A percentile compares a stretch with the other conserved stretches of the same genome.
Conservation (phyloP, 1,140 invertebrate species). For the Meloidogyne floridensis region DNA sequence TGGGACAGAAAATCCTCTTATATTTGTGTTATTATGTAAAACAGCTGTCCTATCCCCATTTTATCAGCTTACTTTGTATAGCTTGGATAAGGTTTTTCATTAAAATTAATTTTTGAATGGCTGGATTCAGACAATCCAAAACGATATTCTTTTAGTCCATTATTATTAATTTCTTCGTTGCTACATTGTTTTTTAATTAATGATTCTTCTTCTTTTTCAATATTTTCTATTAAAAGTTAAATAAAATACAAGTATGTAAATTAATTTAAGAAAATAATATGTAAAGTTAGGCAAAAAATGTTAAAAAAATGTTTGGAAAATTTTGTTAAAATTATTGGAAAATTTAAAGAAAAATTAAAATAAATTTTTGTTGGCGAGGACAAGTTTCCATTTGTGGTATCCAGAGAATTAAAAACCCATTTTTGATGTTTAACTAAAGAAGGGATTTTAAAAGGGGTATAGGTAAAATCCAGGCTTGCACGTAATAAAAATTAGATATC, state of each 20-base stretch:
- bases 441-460: too few species aligned
- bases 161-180: not conserved
- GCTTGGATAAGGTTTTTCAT: conserved; percentile 54
- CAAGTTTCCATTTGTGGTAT: too few species aligned
- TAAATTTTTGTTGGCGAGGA: not conserved
- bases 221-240: too few species aligned
- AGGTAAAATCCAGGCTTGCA: too few species aligned
- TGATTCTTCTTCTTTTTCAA: not conserved
- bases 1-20: too few species aligned
- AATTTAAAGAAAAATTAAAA: not conserved
- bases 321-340: not conserved
- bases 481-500: too few species aligned
- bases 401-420: too few species aligned
- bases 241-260: not conserved
- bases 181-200: not conserved
- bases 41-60: too few species aligned
- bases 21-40: too few species aligned
- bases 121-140: conserved; percentile 56
- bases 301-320: too few species aligned
- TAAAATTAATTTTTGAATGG: conserved; percentile 60
- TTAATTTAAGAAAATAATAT: not conserved
- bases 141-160: conserved; percentile 40
- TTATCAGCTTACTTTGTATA: conserved; percentile 43
- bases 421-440: too few species aligned
- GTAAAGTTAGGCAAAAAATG: too few species aligned